Conservation (phyloP, 30 jellyfish, hydroid and myxozoan species). For the Cassiopea xamachana region DNA sequence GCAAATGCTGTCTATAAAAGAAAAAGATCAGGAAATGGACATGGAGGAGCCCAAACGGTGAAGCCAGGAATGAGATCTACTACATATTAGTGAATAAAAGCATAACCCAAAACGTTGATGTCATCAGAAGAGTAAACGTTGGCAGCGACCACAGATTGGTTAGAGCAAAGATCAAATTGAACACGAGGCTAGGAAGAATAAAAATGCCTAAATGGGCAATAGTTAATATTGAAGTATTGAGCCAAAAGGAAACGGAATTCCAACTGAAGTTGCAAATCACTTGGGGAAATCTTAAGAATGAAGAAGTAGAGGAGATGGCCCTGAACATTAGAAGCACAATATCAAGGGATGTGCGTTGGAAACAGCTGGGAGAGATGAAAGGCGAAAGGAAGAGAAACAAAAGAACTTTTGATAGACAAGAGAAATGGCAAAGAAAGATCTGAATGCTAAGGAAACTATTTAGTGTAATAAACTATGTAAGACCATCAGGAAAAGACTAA, state of each 20-base stretch:
- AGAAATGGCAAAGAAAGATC: too few species aligned
- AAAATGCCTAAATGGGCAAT: slow-evolving; percentile 12
- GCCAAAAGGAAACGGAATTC: background rate
- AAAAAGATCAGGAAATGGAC: slow-evolving; percentile 30
- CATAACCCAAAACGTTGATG: background rate
- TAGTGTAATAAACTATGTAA: too few species aligned
- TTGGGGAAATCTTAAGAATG: slow-evolving; percentile 25
- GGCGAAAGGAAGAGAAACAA: slow-evolving; percentile 16
- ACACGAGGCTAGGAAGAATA: slow-evolving; percentile 1
- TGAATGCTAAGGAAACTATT: too few species aligned
- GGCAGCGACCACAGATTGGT: too few species aligned
- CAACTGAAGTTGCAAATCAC: slow-evolving; percentile 36
- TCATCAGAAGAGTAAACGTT: too few species aligned
- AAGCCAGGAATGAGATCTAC: slow-evolving; percentile 23
- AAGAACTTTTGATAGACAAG: background rate
- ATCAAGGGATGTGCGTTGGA: slow-evolving; percentile 37
- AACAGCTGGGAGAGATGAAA: slow-evolving; percentile 34
- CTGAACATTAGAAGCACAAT: slow-evolving; percentile 27
- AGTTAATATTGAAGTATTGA: background rate
- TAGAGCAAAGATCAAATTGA: slow-evolving; percentile 1
- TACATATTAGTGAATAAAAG: slow-evolving; percentile 9
- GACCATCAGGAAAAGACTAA: too few species aligned
- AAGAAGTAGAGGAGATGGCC: slow-evolving; percentile 35
- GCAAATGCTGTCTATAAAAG: slow-evolving; percentile 19
- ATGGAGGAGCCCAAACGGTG: slow-evolving; percentile 42